Evolutionary conservation across 1,140 invertebrate species (phyloP), one percentile per base, ranked within the genome.

Genomic region (Lysiphlebus fabarum): DNA sequence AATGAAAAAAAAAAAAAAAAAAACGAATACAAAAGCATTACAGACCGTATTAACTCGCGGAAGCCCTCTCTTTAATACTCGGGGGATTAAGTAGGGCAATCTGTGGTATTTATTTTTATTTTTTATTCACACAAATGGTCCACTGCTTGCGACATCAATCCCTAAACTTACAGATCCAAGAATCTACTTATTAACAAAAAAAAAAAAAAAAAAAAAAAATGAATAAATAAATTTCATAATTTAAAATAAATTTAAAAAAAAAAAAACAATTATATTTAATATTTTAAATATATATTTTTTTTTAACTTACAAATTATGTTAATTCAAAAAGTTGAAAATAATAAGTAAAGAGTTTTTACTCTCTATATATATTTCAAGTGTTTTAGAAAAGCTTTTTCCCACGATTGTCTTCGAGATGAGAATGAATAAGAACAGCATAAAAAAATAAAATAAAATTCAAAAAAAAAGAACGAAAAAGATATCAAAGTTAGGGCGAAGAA

Each of bases 81-180:
- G 62, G 63, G 55, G 70, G 72, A 76, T 76, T 75, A 77, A 75
- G 71, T 67, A 64, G 71, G 65, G 72, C 73, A 77, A 77, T 74
- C 71, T 73, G 73, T 62, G 65, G 67, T 54, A 64, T 73, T 76
- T 75, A 72, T 74, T 73, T 72, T n/a, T n/a, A n/a, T n/a, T n/a
- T 76, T 75, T 72, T 74, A 71, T 72, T 56, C 62, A 63, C 62
- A 55, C 56, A 67, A 71, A 69, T 42, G 62, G 67, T 26, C 17
- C 17, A 26, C 17, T 26, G 17, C 17, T 26, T 26, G n/a, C n/a
- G 17, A 26, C 17, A 26, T 26, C 17, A 26, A 26, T 26, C 1
- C 17, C 17, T 1, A 26, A 26, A 26, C 17, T 26, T 26, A 26
- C 2, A 4, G 17, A 26, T 26, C 17, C 17, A 26, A 26, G 17